phyloP scores from a whole-genome alignment of 1,140 invertebrate species.

The Pristionchus pacificus region DNA sequence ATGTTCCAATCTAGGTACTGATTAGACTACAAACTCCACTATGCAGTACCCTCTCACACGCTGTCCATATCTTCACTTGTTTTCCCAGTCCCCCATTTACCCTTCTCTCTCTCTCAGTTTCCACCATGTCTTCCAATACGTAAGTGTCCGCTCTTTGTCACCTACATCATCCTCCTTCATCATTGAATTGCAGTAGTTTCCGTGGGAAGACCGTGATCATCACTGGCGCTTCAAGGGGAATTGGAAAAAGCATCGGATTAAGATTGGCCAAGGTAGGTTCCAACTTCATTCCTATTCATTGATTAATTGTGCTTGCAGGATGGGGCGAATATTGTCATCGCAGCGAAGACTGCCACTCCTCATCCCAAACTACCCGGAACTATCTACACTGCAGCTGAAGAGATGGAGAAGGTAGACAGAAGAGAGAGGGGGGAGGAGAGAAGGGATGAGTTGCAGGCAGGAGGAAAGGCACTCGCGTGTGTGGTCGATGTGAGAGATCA shows the following conservation, averaged over 20 bases:
- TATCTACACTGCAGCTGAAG: slow-evolving; percentile 90
- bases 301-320: slow-evolving; percentile 61
- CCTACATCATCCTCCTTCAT: not conserved
- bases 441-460: slow-evolving; percentile 1
- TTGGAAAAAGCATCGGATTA: slow-evolving; percentile 91
- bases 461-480: slow-evolving; percentile 75
- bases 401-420: slow-evolving; percentile 70
- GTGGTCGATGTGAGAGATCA: slow-evolving; percentile 89
- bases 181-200: slow-evolving; percentile 66
- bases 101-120: no score
- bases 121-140: no score
- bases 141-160: not conserved
- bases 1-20: no score
- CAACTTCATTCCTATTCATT: not conserved
- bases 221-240: slow-evolving; percentile 91
- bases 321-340: slow-evolving; percentile 63
- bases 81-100: no score
- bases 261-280: slow-evolving; percentile 71
- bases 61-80: no score
- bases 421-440: not conserved
- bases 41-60: no score
- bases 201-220: slow-evolving; percentile 87
- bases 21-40: no score
- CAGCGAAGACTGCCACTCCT: slow-evolving; percentile 50
- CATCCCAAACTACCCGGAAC: slow-evolving; percentile 97